Evolutionary conservation across 1,140 invertebrate genomes (phyloP).

Genomic region (Chironomus striatipennis): DNA sequence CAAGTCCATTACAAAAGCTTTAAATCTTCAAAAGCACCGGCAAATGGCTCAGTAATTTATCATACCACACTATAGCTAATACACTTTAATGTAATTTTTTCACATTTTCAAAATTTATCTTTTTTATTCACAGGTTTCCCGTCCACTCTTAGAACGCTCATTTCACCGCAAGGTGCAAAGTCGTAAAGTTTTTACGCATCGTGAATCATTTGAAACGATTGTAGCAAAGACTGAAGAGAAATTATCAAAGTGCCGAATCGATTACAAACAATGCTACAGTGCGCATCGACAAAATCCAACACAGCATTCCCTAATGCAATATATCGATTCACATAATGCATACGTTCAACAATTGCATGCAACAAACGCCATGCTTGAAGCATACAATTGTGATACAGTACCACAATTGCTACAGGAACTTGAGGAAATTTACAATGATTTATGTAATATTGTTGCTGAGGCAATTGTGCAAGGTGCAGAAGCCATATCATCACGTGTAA

Average conservation of each 20-base stretch:
- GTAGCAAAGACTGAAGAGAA: constrained; percentile 84
- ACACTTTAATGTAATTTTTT: too few species aligned
- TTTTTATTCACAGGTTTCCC: constrained; percentile 52
- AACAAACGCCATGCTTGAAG: constrained; percentile 78
- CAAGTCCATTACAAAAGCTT: too few species aligned
- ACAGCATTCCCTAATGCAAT: constrained; percentile 60
- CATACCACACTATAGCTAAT: too few species aligned
- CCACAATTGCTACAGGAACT: constrained; percentile 75
- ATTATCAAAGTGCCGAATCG: constrained; percentile 71
- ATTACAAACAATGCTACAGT: constrained; percentile 77
- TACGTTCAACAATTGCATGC: constrained; percentile 88
- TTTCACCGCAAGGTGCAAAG: constrained; percentile 90
- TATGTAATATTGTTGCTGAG: constrained; percentile 69
- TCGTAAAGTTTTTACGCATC: constrained; percentile 81
- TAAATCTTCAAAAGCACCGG: too few species aligned
- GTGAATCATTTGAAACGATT: constrained; percentile 84
- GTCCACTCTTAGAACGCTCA: constrained; percentile 78
- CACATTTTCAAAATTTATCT: neutral
- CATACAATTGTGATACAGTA: constrained; percentile 60
- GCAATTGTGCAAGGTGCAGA: constrained; percentile 72
- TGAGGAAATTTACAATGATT: constrained; percentile 77
- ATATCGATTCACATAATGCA: constrained; percentile 86
- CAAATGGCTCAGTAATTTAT: too few species aligned
- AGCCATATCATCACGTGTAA: constrained; percentile 71
- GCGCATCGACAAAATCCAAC: constrained; percentile 57